Conservation (phyloP, 1,140 invertebrate genomes). For the Branchinecta lynchi region DNA sequence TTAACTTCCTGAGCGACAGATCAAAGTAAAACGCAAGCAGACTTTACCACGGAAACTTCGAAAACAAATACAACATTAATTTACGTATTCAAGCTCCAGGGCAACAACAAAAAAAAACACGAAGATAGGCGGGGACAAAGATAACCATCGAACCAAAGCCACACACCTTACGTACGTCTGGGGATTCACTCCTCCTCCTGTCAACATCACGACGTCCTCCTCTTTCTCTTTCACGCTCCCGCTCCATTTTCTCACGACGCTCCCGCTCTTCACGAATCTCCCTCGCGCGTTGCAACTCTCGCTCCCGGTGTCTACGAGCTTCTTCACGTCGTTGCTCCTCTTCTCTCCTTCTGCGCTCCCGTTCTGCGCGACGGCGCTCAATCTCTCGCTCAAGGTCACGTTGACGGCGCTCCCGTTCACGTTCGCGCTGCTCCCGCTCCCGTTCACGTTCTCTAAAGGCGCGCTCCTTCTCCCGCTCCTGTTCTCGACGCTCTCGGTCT, state of each 20-base stretch:
- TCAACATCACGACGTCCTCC: not conserved
- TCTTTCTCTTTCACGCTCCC: not conserved
- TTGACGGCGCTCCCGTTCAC: constrained; percentile 3
- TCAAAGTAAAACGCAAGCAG: no score
- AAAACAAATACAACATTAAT: no score
- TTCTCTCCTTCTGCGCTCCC: not conserved
- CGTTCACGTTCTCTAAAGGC: not conserved
- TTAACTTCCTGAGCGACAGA: no score
- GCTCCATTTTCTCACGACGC: not conserved
- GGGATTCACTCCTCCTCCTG: not conserved
- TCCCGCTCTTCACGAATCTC: not conserved
- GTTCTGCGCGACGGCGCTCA: not conserved
- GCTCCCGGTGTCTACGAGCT: not conserved
- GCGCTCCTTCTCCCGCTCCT: not conserved
- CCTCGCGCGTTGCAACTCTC: not conserved
- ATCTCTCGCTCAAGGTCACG: not conserved
- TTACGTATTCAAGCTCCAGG: no score
- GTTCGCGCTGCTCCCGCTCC: not conserved
- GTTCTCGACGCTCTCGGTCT: not conserved
- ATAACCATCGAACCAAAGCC: no score
- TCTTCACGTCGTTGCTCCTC: not conserved
- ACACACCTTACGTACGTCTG: no score
- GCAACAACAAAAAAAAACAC: no score
- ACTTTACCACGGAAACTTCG: no score
- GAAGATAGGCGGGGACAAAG: no score